A percentile compares a stretch with the other conserved stretches of the same genome.
phyloP scores from a whole-genome alignment of 2,797 vertebrate genomes.

The Neosilurus hyrtlii region DNA sequence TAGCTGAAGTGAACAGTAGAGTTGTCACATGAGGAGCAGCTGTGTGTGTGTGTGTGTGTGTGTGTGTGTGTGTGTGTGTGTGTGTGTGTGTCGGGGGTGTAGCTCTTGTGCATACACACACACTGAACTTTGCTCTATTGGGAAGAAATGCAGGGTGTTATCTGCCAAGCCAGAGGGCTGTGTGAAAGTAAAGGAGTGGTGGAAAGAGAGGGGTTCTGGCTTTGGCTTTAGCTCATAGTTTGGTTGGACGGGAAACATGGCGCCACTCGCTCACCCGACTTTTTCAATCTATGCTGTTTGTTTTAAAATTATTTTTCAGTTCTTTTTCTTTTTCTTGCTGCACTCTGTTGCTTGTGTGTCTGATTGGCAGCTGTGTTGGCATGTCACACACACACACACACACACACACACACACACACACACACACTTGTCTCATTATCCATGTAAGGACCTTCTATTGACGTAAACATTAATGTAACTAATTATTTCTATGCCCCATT shows the following conservation, averaged over 20 bases:
- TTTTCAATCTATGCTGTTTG: constrained; percentile 1
- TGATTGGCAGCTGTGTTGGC: constrained; percentile 34
- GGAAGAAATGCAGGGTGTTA: constrained; percentile 55
- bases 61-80: constrained; percentile 20
- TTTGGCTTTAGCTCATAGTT: constrained; percentile 61
- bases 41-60: constrained; percentile 19
- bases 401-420: neutral
- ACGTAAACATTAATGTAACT: neutral
- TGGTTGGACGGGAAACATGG: constrained; percentile 60
- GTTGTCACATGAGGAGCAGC: constrained; percentile 39
- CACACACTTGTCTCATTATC: neutral
- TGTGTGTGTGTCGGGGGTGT: constrained; percentile 53
- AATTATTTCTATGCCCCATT: neutral
- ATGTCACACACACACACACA: constrained; percentile 1
- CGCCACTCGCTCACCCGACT: constrained; percentile 26
- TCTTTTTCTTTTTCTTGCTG: constrained; percentile 28
- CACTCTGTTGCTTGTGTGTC: constrained; percentile 45
- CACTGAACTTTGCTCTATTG: constrained; percentile 59
- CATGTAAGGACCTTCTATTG: neutral
- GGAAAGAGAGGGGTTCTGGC: constrained; percentile 37
- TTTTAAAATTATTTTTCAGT: constrained; percentile 31
- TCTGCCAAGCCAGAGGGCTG: constrained; percentile 64
- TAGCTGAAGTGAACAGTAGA: constrained; percentile 47
- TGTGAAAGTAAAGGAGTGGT: constrained; percentile 43
- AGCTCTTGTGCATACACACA: constrained; percentile 53